Base-by-base conservation (phyloP, 1,140 invertebrate species). In the Tyrophagus putrescentiae region DNA sequence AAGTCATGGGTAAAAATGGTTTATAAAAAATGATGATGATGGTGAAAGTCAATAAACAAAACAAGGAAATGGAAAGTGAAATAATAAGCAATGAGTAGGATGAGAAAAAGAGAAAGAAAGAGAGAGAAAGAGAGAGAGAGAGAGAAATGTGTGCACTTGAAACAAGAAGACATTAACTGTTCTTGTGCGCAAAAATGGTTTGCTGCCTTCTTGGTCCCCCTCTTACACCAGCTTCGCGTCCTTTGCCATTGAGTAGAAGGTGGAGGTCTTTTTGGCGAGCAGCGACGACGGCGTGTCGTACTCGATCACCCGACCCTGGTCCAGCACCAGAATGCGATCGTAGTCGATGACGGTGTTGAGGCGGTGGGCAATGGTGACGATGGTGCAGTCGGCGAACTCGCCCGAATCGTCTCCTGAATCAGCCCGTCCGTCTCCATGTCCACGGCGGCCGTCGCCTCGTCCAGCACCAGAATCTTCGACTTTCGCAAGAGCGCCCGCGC, bases 391-490 rank as follows among this genome's bases (percentile, higher is more conserved):
- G 18, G 27, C 52, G 59, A 75, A 75, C 50, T 73, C 70, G 36
- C 60, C 23, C 71, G 58, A 7, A 76, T 73, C 1, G 73, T 73
- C 18, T 69, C 61, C 58, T 75, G 72, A 44, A 74, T 73, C 3
- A 74, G 60, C 5, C 63, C 57, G 60, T 75, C 73, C 0, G 74
- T 76, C 42, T 68, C 64, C 34, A 70, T 53, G 57, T 74, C 73
- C 0, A 73, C 68, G 6, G 73, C 68, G 18, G 75, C 74, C 0
- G 73, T 76, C 1, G 75, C 73, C 65, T 75, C 73, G 61, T 75
- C 73, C 41, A 76, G 45, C 18, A 75, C 71, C 0, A 85, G 70
- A 23, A 84, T 77, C 57, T 76, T 76, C 65, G 80, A 72, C 48
- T 72, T 69, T 50, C 75, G 67, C 2, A 79, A 67, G 32, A 79